phyloP scores from a whole-genome alignment of 2,888 invertebrate genomes.

The Hydrotaea diabolus region DNA sequence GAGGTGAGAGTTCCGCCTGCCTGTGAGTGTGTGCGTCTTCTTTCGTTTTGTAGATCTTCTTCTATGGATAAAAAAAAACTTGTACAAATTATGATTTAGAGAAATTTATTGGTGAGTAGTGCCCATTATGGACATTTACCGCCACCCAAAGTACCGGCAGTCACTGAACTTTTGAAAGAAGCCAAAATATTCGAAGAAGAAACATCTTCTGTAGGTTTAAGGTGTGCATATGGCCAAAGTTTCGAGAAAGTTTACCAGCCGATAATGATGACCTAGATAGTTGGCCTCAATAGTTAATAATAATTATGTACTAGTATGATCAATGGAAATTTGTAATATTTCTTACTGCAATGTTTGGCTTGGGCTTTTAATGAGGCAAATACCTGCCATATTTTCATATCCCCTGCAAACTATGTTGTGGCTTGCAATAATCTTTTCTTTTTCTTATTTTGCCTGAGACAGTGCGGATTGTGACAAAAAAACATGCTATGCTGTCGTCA shows the following conservation, averaged over 20 bases:
- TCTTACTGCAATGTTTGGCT: no score
- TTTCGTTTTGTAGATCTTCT: slow-evolving; percentile 47
- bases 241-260: slow-evolving; percentile 53
- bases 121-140: slow-evolving; percentile 40
- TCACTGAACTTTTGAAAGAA: slow-evolving; percentile 35
- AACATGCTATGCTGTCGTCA: no score
- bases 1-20: slow-evolving; percentile 59
- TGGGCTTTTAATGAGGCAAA: no score
- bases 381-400: no score
- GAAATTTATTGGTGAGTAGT: slow-evolving; percentile 59
- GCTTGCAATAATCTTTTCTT: no score
- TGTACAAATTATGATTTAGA: slow-evolving; percentile 61
- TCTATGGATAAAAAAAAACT: slow-evolving; percentile 37
- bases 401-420: no score
- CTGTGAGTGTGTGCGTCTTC: neutral
- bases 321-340: neutral
- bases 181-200: neutral
- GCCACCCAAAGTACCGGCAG: slow-evolving; percentile 32
- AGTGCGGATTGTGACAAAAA: no score
- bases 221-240: slow-evolving; percentile 43
- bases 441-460: no score
- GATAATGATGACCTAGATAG: slow-evolving; percentile 32
- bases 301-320: slow-evolving; percentile 28
- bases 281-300: neutral
- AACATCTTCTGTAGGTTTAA: slow-evolving; percentile 6